phyloP scores from a whole-genome alignment of 1,140 invertebrate species.

The Diorhabda carinulata region DNA sequence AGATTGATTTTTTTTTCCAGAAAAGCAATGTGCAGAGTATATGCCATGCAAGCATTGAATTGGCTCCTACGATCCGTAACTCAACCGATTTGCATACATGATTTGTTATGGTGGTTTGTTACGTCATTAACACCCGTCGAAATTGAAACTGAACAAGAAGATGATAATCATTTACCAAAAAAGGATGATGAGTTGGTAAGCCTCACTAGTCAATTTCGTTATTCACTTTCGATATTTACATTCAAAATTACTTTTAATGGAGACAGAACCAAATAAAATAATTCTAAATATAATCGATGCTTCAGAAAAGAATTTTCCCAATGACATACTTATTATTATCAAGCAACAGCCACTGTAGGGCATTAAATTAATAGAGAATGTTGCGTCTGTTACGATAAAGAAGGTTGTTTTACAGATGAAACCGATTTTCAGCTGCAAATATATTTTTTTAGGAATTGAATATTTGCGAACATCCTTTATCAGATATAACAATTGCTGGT shows the following conservation, averaged over 20 bases:
- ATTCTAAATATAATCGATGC: too few species aligned
- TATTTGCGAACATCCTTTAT: constrained; percentile 76
- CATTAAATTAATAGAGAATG: too few species aligned
- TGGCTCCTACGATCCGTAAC: constrained; percentile 92
- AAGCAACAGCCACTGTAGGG: too few species aligned
- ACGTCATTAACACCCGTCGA: constrained; percentile 61
- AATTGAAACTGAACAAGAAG: constrained; percentile 47
- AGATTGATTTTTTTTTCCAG: constrained; percentile 41
- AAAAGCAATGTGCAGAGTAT: constrained; percentile 80
- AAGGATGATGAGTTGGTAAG: constrained; percentile 55
- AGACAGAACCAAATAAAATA: too few species aligned
- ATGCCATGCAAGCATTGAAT: constrained; percentile 88
- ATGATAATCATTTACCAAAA: constrained; percentile 52
- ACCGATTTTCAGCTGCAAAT: too few species aligned
- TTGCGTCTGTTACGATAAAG: too few species aligned
- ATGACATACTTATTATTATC: too few species aligned
- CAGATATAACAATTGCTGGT: constrained; percentile 75
- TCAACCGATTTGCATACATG: constrained; percentile 85
- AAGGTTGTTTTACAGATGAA: too few species aligned
- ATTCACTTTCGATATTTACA: too few species aligned
- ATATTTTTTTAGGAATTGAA: constrained; percentile 45
- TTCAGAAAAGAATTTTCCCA: too few species aligned
- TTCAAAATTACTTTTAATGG: too few species aligned
- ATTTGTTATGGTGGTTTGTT: constrained; percentile 94
- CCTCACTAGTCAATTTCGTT: neutral